Evolutionary conservation across 2,113 vertebrate species (phyloP), one percentile per base, ranked within the genome.

Genomic region (Gymnocephalus cernua): DNA sequence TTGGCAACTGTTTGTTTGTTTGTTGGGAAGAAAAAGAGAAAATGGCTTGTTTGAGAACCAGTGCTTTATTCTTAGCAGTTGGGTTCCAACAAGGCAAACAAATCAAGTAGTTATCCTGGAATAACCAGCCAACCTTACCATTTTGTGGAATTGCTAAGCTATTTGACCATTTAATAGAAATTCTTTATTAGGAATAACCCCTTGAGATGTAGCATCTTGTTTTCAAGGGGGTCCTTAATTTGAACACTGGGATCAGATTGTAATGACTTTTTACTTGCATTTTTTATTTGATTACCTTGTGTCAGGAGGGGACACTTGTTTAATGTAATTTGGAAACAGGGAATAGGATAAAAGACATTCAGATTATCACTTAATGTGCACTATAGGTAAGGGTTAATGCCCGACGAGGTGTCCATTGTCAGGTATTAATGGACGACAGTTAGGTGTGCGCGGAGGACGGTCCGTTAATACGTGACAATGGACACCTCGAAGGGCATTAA

Each of bases 1-100:
- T 80, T 53, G 65, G 80, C 58, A 67, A 29, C 44, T 47, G 35
- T 44, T 78, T 80, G 47, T 62, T 82, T 47, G 35, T 44, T 78
- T 77, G 47, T 62, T 82, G 6, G 5, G 57, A 35, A 23, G 53
- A 80, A 65, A 27, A 29, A 50, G 25, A 77, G 32, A 38, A 44
- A 79, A 47, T n/a, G 3, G 23, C 29, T 53, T 38, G 61, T 25
- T 62, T 15, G 41, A 77, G 57, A 65, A 47, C 19, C 32, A 35
- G n/a, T 27, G 41, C 35, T 69, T 68, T 50, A 51, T 79, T 64
- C 47, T 54, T 47, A 41, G 54, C 32, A 44, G 58, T n/a, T 53
- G 48, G 25, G 13, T 45, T 81, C 45, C 15, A 51, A 53, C 23
- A 5, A 45, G 41, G 35, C 6, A 81, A 67, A 44, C 48, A 63